Evolutionary conservation across 1,140 invertebrate species (phyloP).

Genomic region (Berghia stephanieae): DNA sequence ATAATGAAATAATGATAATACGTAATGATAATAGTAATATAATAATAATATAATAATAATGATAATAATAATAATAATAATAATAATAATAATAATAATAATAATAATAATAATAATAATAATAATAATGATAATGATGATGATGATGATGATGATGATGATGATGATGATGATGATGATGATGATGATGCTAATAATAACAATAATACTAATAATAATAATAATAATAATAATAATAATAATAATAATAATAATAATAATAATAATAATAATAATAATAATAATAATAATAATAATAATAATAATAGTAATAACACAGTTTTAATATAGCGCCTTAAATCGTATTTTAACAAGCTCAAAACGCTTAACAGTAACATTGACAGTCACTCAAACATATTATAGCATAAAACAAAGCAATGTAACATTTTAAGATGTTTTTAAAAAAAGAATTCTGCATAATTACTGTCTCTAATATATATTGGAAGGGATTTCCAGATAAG

Average conservation of each 20-base stretch:
- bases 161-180: conserved; percentile 12
- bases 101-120: conserved; percentile 1
- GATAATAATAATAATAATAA: conserved; percentile 14
- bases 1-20: not conserved
- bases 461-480: too few relatives aligned
- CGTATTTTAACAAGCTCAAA: not conserved
- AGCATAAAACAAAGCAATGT: too few relatives aligned
- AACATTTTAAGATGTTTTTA: not conserved
- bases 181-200: too few relatives aligned
- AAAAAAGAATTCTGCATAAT: too few relatives aligned
- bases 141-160: conserved; percentile 20
- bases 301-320: not conserved
- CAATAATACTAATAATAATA: too few relatives aligned
- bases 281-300: conserved; percentile 4
- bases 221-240: not conserved
- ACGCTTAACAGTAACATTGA: too few relatives aligned
- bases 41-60: conserved; percentile 7
- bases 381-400: too few relatives aligned
- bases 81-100: conserved; percentile 12
- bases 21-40: not conserved
- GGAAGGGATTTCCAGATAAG: too few relatives aligned
- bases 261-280: not conserved
- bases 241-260: not conserved
- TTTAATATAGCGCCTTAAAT: not conserved
- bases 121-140: conserved; percentile 11